phyloP scores from a whole-genome alignment of 2,888 invertebrate genomes.

The Eustalomyia histrio region DNA sequence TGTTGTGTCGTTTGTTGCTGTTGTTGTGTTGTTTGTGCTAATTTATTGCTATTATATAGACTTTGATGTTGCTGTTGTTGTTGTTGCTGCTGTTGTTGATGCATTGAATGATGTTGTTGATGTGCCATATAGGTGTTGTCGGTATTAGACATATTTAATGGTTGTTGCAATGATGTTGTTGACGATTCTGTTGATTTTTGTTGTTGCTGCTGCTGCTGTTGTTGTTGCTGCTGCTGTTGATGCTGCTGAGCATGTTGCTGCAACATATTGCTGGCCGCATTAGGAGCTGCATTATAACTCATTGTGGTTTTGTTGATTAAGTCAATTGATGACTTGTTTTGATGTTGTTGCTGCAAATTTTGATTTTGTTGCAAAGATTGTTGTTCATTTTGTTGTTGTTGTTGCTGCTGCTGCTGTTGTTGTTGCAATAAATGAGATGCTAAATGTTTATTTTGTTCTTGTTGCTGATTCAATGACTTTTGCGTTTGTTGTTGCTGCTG shows the following conservation, averaged over 20 bases:
- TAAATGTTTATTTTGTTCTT: constrained; percentile 30
- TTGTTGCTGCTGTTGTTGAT: constrained; percentile 67
- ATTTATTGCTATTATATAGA: constrained; percentile 59
- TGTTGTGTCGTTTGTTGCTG: constrained; percentile 40
- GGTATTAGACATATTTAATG: constrained; percentile 68
- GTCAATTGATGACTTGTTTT: constrained; percentile 59
- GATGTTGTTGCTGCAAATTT: constrained; percentile 57
- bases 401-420: constrained; percentile 63
- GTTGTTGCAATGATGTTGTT: constrained; percentile 57
- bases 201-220: constrained; percentile 51
- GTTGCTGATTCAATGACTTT: constrained; percentile 51
- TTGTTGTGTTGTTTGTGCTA: constrained; percentile 47
- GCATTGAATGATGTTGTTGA: constrained; percentile 67
- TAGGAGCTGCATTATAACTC: constrained; percentile 39
- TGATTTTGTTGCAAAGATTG: constrained; percentile 68
- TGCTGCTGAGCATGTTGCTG: constrained; percentile 64
- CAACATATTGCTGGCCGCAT: constrained; percentile 51
- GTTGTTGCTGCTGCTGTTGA: constrained; percentile 44
- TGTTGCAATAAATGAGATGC: constrained; percentile 67
- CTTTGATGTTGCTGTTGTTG: constrained; percentile 67
- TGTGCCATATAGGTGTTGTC: constrained; percentile 69
- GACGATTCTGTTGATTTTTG: constrained; percentile 37
- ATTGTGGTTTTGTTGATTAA: constrained; percentile 59
- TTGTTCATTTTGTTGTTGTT: constrained; percentile 54
- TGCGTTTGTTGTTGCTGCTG: constrained; percentile 69